A percentile compares a stretch with the other conserved stretches of the same genome.
Evolutionary conservation across 2,113 vertebrate species (phyloP).

Genomic region (human (Homo sapiens)): GRCh38 chrX:135288501-135289000

Average conservation of each 20-base stretch:
- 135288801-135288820: conserved; percentile 44
- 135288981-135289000: background rate
- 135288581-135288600: conserved; percentile 45
- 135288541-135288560: background rate
- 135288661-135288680: conserved; percentile 62
- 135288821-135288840: conserved; percentile 42
- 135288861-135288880: background rate
- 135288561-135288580: conserved; percentile 62
- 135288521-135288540: background rate
- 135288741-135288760: conserved; percentile 65
- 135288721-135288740: conserved; percentile 49
- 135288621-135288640: conserved; percentile 36
- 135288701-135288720: conserved; percentile 61
- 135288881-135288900: background rate
- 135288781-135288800: conserved; percentile 56
- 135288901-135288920: conserved; percentile 68
- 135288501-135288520: conserved; percentile 47
- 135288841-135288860: background rate
- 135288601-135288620: background rate
- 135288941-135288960: too few species aligned
- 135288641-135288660: conserved; percentile 59
- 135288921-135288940: conserved; percentile 56
- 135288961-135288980: background rate
- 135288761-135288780: conserved; percentile 61
- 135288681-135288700: conserved; percentile 50